These are phyloP conservation scores for Xestia rhomboidea DNA, from an alignment of 2,888 invertebrate genomes.

Conservation along the genomic window DNA sequence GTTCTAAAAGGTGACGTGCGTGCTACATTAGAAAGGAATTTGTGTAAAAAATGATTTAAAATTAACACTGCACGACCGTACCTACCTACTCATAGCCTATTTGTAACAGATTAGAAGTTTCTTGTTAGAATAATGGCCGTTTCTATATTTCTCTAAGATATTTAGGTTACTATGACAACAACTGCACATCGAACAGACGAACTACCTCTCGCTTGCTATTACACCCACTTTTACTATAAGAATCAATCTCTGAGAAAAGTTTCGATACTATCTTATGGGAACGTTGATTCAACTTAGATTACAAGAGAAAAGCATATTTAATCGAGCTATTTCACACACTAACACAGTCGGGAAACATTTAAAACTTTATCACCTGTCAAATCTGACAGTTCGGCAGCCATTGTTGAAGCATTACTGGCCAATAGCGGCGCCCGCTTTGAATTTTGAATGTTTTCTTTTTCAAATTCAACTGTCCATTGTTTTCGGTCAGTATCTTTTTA, in stretches of 20 bases:
- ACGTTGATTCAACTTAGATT: conserved; percentile 34
- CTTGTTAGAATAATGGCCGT: neutral
- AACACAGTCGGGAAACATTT: conserved; percentile 62
- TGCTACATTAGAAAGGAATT: no score
- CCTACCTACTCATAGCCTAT: no score
- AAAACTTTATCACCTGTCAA: conserved; percentile 82
- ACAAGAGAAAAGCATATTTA: conserved; percentile 32
- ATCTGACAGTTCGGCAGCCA: conserved; percentile 86
- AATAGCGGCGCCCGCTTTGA: conserved; percentile 82
- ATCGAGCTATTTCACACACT: conserved; percentile 63
- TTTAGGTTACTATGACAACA: neutral
- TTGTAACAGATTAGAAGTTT: neutral
- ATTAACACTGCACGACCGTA: no score
- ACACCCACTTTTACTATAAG: neutral
- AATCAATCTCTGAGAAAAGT: conserved; percentile 11
- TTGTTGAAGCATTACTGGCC: conserved; percentile 78
- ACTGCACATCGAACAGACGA: neutral
- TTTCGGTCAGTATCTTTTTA: conserved; percentile 70
- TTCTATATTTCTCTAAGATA: neutral
- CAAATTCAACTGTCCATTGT: conserved; percentile 76
- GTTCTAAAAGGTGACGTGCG: no score
- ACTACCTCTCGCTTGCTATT: neutral
- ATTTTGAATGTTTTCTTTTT: conserved; percentile 83
- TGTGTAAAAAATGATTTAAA: no score
- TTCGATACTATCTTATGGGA: conserved; percentile 16